These are phyloP conservation scores for Sebastes oblongus DNA, from an alignment of 2,797 vertebrate genomes.

Conservation along the genomic window DNA sequence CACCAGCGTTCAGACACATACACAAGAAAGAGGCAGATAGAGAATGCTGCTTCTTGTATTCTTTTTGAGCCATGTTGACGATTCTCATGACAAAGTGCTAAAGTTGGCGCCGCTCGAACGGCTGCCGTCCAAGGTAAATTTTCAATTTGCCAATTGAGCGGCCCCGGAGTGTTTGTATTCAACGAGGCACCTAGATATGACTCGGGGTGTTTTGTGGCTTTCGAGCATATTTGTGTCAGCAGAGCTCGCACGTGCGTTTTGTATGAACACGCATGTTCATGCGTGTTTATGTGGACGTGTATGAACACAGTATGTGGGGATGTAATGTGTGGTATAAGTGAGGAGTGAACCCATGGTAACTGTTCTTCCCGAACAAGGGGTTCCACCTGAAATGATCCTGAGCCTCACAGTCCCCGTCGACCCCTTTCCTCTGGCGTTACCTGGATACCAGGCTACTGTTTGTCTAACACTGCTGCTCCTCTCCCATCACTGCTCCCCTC, in stretches of 20 bases:
- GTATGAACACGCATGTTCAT: slow-evolving; percentile 4
- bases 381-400: slow-evolving; percentile 37
- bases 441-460: slow-evolving; percentile 65
- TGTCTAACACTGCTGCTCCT: slow-evolving; percentile 59
- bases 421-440: slow-evolving; percentile 45
- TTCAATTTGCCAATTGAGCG: slow-evolving; percentile 34
- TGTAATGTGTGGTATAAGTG: neutral
- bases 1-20: neutral
- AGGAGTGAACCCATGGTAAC: slow-evolving; percentile 13
- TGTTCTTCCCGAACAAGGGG: slow-evolving; percentile 8
- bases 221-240: slow-evolving; percentile 34
- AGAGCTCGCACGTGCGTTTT: slow-evolving; percentile 2
- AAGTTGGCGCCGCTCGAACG: slow-evolving; percentile 59
- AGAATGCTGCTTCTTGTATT: slow-evolving; percentile 70
- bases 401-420: slow-evolving; percentile 21
- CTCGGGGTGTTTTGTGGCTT: neutral
- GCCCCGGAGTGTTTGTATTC: slow-evolving; percentile 39
- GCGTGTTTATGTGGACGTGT: slow-evolving; percentile 37
- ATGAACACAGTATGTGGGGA: neutral
- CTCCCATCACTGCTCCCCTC: slow-evolving; percentile 6
- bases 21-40: slow-evolving; percentile 20
- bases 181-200: slow-evolving; percentile 32
- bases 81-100: slow-evolving; percentile 78
- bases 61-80: slow-evolving; percentile 75
- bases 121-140: slow-evolving; percentile 63